Evolutionary conservation across 2,797 vertebrate species (phyloP), one percentile per base, ranked within the genome.

Genomic region (Ptychobarbus kaznakovi): DNA sequence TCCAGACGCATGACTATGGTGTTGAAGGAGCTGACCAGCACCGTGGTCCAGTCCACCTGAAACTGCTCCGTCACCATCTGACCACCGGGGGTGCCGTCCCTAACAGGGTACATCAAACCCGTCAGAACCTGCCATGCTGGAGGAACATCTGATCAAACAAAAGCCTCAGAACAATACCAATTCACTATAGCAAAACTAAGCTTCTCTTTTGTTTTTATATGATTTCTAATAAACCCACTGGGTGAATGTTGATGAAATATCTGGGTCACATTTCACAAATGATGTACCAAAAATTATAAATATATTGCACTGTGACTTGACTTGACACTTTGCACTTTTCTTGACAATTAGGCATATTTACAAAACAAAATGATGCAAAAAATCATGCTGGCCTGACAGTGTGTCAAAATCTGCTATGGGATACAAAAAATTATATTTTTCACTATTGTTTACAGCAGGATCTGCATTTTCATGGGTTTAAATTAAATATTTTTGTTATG

Each of bases 21-120:
- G 0, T 94, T 94, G 75, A 96, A 97, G 77, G 95, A 97, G 94
- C 98, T 99, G 93, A 99, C 97, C 95, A 99, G 92, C 40, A 95
- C 97, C 0, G 96, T 97, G 85, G 96, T 96, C 98, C 98, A 99
- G 89, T 96, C 96, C 93, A 99, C 94, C 84, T 93, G 91, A 72
- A 98, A 99, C 89, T 92, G 95, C 93, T 99, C 98, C 0, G 97
- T 96, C 86, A 98, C 97, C 0, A 95, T 96, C 95, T 99, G 98
- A 78, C 96, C 96, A 1, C 98, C 98, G 0, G 98, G 98, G 0
- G 96, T 95, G 2, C 98, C 97, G 0, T 99, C 98, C 0, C 98
- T 99, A 92, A 13, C 76, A 63, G 35, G 11, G 38, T 0, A 9
- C 61, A 61, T 61, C 74, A 56, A 51, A 32, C 3, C 6, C 5